These are phyloP conservation scores for Yponomeuta sedellus DNA, from an alignment of 2,888 invertebrate genomes.

Conservation along the genomic window DNA sequence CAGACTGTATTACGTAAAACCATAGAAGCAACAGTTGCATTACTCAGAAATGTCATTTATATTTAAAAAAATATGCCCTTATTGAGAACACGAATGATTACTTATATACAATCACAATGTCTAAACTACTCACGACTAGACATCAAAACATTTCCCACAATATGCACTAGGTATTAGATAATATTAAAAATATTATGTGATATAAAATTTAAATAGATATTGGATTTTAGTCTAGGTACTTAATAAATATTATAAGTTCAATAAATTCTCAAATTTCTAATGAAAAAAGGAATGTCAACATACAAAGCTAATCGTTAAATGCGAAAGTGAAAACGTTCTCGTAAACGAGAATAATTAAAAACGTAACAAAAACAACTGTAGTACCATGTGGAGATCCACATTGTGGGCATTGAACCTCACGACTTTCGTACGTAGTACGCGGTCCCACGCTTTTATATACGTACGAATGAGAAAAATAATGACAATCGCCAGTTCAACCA, in stretches of 20 bases:
- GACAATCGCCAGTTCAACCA: conserved; percentile 6
- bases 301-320: conserved; percentile 15
- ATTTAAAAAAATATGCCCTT: no score
- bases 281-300: conserved; percentile 40
- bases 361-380: conserved; percentile 8
- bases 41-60: neutral
- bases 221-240: conserved; percentile 5
- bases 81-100: neutral
- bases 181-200: conserved; percentile 5
- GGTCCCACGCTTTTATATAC: conserved; percentile 2
- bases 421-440: conserved; percentile 9
- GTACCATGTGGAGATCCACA: conserved; percentile 3
- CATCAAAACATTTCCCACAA: conserved; percentile 29
- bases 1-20: neutral
- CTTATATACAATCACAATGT: conserved; percentile 15
- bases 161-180: conserved; percentile 2
- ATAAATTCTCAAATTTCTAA: conserved; percentile 10
- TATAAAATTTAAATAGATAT: conserved; percentile 10
- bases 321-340: conserved; percentile 11
- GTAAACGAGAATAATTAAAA: conserved; percentile 2
- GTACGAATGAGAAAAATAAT: neutral
- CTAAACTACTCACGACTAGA: conserved; percentile 34
- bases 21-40: neutral
- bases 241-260: neutral
- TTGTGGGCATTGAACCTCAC: conserved; percentile 10